phyloP scores from a whole-genome alignment of 2,888 invertebrate genomes.

The Drosophila prolongata region DNA sequence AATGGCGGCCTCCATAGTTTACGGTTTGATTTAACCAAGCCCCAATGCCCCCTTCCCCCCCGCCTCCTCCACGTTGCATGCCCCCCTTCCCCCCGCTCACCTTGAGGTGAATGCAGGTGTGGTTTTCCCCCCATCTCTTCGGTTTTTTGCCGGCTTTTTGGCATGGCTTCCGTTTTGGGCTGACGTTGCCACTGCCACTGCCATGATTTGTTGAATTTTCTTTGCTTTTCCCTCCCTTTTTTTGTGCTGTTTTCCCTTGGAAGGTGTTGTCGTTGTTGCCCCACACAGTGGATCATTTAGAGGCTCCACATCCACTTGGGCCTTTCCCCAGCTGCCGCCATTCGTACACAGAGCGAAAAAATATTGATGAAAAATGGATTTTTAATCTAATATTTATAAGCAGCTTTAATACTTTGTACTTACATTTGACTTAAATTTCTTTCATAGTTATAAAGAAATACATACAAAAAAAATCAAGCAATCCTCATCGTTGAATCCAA shows the following conservation, averaged over 20 bases:
- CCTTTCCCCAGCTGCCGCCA: not conserved
- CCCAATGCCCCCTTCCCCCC: slow-evolving; percentile 1
- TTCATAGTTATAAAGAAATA: no score
- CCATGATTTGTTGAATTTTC: slow-evolving; percentile 45
- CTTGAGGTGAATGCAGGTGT: slow-evolving; percentile 17
- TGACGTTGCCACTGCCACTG: slow-evolving; percentile 49
- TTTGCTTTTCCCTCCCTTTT: slow-evolving; percentile 24
- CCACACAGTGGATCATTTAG: slow-evolving; percentile 44
- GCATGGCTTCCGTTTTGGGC: slow-evolving; percentile 74
- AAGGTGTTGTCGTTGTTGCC: slow-evolving; percentile 45
- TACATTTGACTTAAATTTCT: no score
- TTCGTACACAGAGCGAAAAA: not conserved
- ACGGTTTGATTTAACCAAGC: slow-evolving; percentile 62
- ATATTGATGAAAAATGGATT: no score
- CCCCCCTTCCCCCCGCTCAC: not conserved
- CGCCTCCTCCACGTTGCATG: not conserved
- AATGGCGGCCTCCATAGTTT: slow-evolving; percentile 72
- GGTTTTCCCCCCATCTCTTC: slow-evolving; percentile 18
- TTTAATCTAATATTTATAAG: no score
- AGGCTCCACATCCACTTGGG: slow-evolving; percentile 17
- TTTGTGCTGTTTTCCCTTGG: slow-evolving; percentile 20
- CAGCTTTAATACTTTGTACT: no score
- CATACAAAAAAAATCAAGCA: no score
- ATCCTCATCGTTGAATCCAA: no score
- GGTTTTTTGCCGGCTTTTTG: slow-evolving; percentile 54